Base-by-base conservation (phyloP, 2,113 vertebrate species). In the Nipponia nippon region DNA sequence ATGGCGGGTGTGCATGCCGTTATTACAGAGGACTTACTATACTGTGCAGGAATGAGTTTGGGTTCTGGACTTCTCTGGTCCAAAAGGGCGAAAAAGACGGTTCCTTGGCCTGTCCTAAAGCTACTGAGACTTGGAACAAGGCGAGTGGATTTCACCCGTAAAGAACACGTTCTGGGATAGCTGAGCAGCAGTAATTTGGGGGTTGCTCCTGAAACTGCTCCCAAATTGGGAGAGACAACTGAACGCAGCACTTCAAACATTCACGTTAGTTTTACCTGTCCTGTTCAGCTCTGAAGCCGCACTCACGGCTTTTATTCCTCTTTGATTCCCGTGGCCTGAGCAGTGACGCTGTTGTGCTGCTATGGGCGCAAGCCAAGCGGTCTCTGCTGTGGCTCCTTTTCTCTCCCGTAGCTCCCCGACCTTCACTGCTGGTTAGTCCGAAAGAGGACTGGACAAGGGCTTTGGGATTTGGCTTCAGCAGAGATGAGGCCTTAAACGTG, bases 211-310 rank as follows among this genome's bases (percentile, higher is more conserved):
- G 0, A 69, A 70, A 25, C 27, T 36, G 6, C 49, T 81, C 27
- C 26, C 0, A 0, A 14, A 12, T 0, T 40, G 40, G 23, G 18
- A 36, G 49, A 49, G 55, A n/a, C 40, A 63, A 19, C 29, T 50
- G 73, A 59, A 55, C 0, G 0, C 34, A 44, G 53, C 46, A 16
- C 36, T 80, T 4, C 34, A 10, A 86, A 49, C 4, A 5, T 36
- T 11, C 30, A 1, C 1, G 0, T 13, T 61, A 8, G 3, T 77
- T 84, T 40, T 66, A 1, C 18, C 11, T 10, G 10, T 76, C n/a
- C 5, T 18, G 3, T 59, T 87, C 2, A 16, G 40, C 22, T 66
- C 58, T 58, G 65, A 75, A 66, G 59, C 11, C 7, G 6, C 18
- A 5, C 40, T 47, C 38, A 30, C 0, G 11, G 32, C 23, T 83